Evolutionary conservation across 1,140 invertebrate genomes (phyloP).

Genomic region (Brachionus koreanus): DNA sequence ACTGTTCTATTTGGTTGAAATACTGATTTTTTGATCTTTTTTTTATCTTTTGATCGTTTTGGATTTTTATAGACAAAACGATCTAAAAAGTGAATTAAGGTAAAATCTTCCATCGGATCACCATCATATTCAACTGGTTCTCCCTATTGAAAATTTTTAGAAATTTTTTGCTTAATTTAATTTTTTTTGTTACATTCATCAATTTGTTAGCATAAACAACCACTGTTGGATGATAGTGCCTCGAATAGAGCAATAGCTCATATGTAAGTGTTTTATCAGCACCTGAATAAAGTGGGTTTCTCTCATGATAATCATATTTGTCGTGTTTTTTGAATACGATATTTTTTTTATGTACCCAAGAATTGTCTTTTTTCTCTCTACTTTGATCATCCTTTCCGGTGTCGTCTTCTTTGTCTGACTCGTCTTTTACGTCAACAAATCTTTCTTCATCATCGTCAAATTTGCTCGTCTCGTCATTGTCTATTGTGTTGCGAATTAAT

Average conservation of each 20-base stretch:
- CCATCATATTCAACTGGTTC: conserved; percentile 73
- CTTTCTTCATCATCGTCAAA: conserved; percentile 55
- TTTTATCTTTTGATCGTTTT: conserved; percentile 66
- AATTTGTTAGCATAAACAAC: conserved; percentile 78
- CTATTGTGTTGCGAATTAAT: background rate
- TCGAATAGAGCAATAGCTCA: conserved; percentile 69
- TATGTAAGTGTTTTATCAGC: conserved; percentile 67
- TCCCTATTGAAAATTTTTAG: conserved; percentile 49
- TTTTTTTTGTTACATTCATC: conserved; percentile 64
- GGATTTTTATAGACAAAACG: conserved; percentile 94
- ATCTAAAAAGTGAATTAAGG: conserved; percentile 80
- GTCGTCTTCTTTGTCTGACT: conserved; percentile 47
- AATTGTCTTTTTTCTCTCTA: background rate
- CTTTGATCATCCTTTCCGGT: conserved; percentile 55
- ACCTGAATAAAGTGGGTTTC: conserved; percentile 78
- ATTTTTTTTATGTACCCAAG: conserved; percentile 44
- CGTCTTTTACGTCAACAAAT: conserved; percentile 50
- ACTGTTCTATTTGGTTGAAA: background rate
- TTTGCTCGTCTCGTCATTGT: background rate
- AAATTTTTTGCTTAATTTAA: conserved; percentile 32
- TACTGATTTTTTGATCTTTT: background rate
- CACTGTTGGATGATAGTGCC: conserved; percentile 86
- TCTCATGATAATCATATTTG: conserved; percentile 68
- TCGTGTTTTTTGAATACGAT: conserved; percentile 38
- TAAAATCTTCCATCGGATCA: conserved; percentile 87